phyloP scores from a whole-genome alignment of 2,797 vertebrate species.

The Sebastes steindachneri region DNA sequence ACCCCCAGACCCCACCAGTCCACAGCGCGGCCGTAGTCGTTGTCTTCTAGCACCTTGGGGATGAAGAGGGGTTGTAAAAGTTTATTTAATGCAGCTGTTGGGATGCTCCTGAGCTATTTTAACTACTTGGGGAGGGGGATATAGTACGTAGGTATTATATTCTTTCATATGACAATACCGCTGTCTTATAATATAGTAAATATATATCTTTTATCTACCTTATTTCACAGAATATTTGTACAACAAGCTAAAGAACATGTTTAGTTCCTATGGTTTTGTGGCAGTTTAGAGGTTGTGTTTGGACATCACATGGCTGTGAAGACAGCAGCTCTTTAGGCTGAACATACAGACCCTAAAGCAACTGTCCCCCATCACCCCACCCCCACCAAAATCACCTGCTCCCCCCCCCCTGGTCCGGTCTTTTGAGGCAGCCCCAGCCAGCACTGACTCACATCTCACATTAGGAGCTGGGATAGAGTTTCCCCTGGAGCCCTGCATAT shows the following conservation, averaged over 20 bases:
- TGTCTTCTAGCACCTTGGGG: constrained; percentile 94
- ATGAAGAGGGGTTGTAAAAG: not conserved
- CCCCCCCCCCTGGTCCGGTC: constrained; percentile 40
- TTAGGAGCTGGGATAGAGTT: constrained; percentile 80
- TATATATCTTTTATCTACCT: not conserved
- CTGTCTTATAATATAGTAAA: not conserved
- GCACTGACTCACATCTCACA: constrained; percentile 81
- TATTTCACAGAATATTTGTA: not conserved
- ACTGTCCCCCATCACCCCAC: not conserved
- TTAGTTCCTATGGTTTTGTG: not conserved
- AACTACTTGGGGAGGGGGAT: not conserved
- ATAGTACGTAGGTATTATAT: not conserved
- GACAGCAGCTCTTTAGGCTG: constrained; percentile 32
- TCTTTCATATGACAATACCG: not conserved
- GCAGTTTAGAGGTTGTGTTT: constrained; percentile 3
- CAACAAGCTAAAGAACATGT: not conserved
- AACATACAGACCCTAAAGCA: constrained; percentile 23
- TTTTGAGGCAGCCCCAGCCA: constrained; percentile 60
- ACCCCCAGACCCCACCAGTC: constrained; percentile 99
- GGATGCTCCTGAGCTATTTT: not conserved
- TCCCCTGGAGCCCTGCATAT: constrained; percentile 82
- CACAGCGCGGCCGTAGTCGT: constrained; percentile 94
- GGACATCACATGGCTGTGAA: constrained; percentile 9
- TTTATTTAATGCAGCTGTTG: not conserved
- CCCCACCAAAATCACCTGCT: constrained; percentile 52